Percentiles rank a stretch among this genome's conserved stretches.
These are phyloP conservation scores for Limnephilus lunatus DNA, from an alignment of 2,888 invertebrate species.

Conservation along the genomic window DNA sequence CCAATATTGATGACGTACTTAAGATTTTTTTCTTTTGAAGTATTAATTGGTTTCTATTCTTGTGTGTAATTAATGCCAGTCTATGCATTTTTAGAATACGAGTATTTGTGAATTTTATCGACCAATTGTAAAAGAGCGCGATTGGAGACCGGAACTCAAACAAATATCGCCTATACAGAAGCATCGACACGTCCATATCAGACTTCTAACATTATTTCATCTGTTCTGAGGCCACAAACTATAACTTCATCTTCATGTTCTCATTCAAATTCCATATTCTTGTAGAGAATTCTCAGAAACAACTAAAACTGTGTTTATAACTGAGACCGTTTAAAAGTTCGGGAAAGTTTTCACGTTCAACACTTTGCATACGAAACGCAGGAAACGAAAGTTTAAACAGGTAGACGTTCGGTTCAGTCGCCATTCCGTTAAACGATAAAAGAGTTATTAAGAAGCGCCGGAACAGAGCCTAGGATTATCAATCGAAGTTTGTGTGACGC, in stretches of 20 bases:
- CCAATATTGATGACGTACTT: too few relatives aligned
- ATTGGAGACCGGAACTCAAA: neutral
- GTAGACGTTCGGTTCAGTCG: slow-evolving; percentile 24
- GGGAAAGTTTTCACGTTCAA: slow-evolving; percentile 35
- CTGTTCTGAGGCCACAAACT: neutral
- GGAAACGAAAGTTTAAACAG: slow-evolving; percentile 35
- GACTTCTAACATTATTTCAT: neutral
- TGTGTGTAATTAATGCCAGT: neutral
- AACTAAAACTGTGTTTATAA: slow-evolving; percentile 48
- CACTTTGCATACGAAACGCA: slow-evolving; percentile 41
- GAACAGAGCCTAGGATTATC: slow-evolving; percentile 53
- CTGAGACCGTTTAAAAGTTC: slow-evolving; percentile 46
- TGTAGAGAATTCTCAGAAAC: slow-evolving; percentile 14
- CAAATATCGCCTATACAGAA: neutral
- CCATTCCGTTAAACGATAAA: slow-evolving; percentile 49
- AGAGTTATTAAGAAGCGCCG: slow-evolving; percentile 55
- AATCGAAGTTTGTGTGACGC: slow-evolving; percentile 44
- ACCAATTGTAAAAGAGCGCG: neutral
- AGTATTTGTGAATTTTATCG: neutral
- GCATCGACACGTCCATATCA: neutral
- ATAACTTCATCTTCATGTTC: neutral
- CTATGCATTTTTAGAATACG: neutral
- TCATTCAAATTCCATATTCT: slow-evolving; percentile 4
- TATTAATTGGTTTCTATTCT: neutral
- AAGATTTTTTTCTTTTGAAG: too few relatives aligned